Conservation (phyloP, 2,113 vertebrate species). For the Tympanuchus pallidicinctus region DNA sequence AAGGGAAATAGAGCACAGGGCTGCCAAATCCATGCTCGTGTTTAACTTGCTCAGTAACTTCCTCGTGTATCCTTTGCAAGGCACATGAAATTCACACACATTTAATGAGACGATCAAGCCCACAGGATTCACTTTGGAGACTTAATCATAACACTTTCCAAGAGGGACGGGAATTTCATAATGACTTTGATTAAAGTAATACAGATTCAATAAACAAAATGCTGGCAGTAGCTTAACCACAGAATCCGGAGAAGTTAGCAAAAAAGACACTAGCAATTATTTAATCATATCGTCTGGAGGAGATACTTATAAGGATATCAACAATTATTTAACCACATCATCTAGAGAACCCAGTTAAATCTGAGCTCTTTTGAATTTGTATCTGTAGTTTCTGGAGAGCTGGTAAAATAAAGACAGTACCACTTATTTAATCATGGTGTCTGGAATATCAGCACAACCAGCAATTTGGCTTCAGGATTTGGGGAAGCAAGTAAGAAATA, state of each 20-base stretch:
- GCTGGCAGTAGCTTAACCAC: background rate
- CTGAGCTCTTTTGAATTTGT: background rate
- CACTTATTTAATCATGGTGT: background rate
- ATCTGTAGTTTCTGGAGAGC: background rate
- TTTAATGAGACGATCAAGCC: background rate
- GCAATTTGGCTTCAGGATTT: background rate
- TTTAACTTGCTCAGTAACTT: background rate
- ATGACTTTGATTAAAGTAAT: background rate
- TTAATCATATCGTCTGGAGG: slow-evolving; percentile 1
- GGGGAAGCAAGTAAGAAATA: background rate
- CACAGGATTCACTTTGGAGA: background rate
- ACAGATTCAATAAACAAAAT: background rate
- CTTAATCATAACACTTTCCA: background rate
- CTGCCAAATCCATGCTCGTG: background rate
- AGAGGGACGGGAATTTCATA: background rate
- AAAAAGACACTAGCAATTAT: background rate
- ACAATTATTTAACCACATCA: slow-evolving; percentile 7
- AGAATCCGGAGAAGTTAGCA: background rate
- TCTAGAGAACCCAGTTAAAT: background rate
- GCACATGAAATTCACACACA: background rate
- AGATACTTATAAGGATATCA: background rate
- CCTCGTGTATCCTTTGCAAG: background rate
- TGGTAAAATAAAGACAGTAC: background rate
- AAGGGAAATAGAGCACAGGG: background rate
- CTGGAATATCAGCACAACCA: background rate